Percentiles rank a stretch among this genome's conserved stretches.
Evolutionary conservation across 35 echinoderm and acorn worm species (phyloP).

Genomic region (Apostichopus californicus): DNA sequence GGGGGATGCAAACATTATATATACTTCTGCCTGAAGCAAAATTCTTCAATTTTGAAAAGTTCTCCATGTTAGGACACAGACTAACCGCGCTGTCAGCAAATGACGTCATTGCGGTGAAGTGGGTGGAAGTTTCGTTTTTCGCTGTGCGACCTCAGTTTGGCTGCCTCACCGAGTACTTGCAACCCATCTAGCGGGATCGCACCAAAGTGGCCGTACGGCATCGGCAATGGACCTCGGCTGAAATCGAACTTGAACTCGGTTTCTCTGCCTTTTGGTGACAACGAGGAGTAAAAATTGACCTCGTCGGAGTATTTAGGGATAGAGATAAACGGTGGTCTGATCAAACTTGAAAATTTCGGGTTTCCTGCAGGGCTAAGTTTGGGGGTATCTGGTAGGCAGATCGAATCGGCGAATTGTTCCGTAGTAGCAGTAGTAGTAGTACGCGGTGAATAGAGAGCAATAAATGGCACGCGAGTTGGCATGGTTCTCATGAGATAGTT

Average conservation of each 20-base stretch:
- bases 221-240: neutral
- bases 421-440: too few species aligned
- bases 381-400: neutral
- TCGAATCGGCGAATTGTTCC: neutral
- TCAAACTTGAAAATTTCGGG: neutral
- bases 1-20: too few species aligned
- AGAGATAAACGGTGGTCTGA: constrained; percentile 30
- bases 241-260: constrained; percentile 18
- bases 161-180: constrained; percentile 32
- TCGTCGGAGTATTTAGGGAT: constrained; percentile 16
- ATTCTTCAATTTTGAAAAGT: too few species aligned
- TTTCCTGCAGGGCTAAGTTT: neutral
- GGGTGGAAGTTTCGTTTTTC: constrained; percentile 30
- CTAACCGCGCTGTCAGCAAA: neutral
- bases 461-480: constrained; percentile 43
- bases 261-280: constrained; percentile 2
- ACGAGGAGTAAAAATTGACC: neutral
- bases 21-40: too few species aligned
- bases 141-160: constrained; percentile 42
- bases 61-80: too few species aligned
- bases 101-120: constrained; percentile 14
- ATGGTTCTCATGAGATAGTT: constrained; percentile 4
- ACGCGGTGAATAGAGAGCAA: constrained; percentile 50
- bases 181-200: constrained; percentile 10
- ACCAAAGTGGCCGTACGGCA: constrained; percentile 16